Evolutionary conservation across 2,113 vertebrate genomes (phyloP), one percentile per base, ranked within the genome.

Genomic region (Cyanocitta stelleri): DNA sequence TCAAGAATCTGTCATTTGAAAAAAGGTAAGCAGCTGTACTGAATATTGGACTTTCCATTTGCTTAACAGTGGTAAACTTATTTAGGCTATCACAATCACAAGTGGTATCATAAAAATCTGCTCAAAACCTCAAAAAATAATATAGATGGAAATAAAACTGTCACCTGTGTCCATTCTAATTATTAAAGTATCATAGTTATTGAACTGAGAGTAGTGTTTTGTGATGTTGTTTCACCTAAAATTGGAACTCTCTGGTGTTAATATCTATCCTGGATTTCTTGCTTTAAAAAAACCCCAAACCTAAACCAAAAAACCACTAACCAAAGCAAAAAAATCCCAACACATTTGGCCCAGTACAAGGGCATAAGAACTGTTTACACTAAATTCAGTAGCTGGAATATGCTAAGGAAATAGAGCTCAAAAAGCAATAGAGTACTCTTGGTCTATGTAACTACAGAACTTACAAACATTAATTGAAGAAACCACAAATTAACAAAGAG

Each of bases 321-420:
- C 11, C 7, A 46, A 72, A 54, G 8, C 0, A 48, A 41, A 44
- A 27, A 32, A n/a, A 33, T 0, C 2, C n/a, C 16, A 29, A 29
- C 23, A 48, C 24, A 5, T 58, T 68, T 68, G 21, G 35, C 11
- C 37, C 48, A 52, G 13, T 72, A 35, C 16, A 76, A 81, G 32
- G 9, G 9, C 13, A 44, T 18, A 43, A 82, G 17, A 32, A 10
- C 18, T 54, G 79, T 73, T 66, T 29, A 56, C 27, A 27, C 11
- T 43, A 43, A 62, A 77, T 71, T 69, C 30, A 66, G 32, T 39
- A 46, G n/a, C 24, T 61, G 54, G 16, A 83, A 76, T 49, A 62
- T 51, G 26, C 46, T 46, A 41, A 82, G 30, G 9, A 86, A 59
- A 61, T 4, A 37, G 24, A 62, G 20, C 23, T 56, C 6, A 41